Evolutionary conservation across 2,888 invertebrate species (phyloP).

Genomic region (Pyrochroa serraticornis): DNA sequence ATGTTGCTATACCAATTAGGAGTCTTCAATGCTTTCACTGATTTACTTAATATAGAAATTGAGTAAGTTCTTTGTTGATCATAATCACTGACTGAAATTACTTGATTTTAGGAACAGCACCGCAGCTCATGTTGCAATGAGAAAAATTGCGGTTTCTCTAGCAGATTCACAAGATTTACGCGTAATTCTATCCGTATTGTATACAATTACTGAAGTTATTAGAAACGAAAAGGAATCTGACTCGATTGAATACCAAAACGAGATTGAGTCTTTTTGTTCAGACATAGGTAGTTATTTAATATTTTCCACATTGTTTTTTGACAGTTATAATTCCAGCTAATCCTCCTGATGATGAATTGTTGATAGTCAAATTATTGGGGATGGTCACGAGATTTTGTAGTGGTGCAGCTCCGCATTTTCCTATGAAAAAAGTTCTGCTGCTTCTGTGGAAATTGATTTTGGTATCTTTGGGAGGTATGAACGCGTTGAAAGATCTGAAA

Average conservation of each 20-base stretch:
- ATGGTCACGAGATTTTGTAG: slow-evolving; percentile 98
- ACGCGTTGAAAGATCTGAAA: slow-evolving; percentile 80
- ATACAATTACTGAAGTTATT: slow-evolving; percentile 94
- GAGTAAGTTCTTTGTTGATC: slow-evolving; percentile 64
- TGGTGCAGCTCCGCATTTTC: slow-evolving; percentile 95
- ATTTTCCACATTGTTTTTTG: not conserved
- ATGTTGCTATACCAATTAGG: slow-evolving; percentile 89
- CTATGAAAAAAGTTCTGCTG: slow-evolving; percentile 96
- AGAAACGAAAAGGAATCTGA: slow-evolving; percentile 68
- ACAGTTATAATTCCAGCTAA: slow-evolving; percentile 51
- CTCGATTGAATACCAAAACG: slow-evolving; percentile 55
- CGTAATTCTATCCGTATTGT: slow-evolving; percentile 90
- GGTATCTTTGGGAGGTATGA: slow-evolving; percentile 90
- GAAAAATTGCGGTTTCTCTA: slow-evolving; percentile 79
- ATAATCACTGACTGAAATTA: slow-evolving; percentile 3
- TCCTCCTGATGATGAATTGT: slow-evolving; percentile 76
- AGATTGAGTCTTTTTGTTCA: slow-evolving; percentile 64
- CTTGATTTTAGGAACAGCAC: slow-evolving; percentile 66
- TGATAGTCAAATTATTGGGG: slow-evolving; percentile 87
- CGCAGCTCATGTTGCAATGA: slow-evolving; percentile 73
- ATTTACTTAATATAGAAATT: slow-evolving; percentile 93
- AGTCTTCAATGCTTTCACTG: slow-evolving; percentile 87
- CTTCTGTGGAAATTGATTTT: slow-evolving; percentile 95
- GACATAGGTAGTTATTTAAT: slow-evolving; percentile 57
- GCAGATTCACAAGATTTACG: slow-evolving; percentile 92